These are phyloP conservation scores for Rousettus leschenaultii DNA, from an alignment of 2,113 vertebrate species.

Conservation along the genomic window DNA sequence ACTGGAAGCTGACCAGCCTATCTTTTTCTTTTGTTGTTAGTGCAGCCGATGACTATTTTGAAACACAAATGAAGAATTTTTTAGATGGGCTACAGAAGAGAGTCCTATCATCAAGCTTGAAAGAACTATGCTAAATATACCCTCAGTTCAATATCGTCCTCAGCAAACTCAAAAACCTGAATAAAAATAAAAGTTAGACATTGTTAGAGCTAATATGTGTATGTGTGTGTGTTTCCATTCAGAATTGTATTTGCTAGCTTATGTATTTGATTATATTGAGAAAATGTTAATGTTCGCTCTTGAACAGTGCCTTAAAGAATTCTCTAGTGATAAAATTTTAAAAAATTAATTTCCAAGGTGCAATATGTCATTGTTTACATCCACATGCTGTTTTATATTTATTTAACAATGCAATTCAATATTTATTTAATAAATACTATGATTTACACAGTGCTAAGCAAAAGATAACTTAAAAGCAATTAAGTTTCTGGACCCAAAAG, in stretches of 20 bases:
- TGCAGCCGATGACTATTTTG: not conserved
- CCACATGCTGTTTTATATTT: not conserved
- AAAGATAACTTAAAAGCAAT: not conserved
- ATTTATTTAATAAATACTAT: not conserved
- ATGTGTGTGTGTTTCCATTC: not conserved
- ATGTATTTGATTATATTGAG: not conserved
- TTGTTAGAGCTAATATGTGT: not conserved
- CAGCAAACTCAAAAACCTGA: not conserved
- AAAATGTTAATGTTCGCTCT: not conserved
- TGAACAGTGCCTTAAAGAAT: not conserved
- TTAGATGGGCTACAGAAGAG: not conserved
- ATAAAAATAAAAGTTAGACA: conserved; percentile 39
- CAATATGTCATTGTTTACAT: not conserved
- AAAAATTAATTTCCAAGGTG: not conserved
- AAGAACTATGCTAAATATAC: not conserved
- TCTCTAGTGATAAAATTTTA: not conserved
- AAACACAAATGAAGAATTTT: not conserved
- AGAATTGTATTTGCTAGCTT: not conserved
- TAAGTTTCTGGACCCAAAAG: not conserved
- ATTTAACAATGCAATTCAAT: not conserved
- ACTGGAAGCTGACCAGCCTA: not conserved
- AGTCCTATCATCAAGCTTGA: not conserved
- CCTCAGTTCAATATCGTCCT: not conserved
- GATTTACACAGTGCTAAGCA: not conserved
- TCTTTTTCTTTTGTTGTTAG: not conserved